These are phyloP conservation scores for Dermatemys mawii DNA, from an alignment of 2,113 vertebrate genomes.

Conservation along the genomic window DNA sequence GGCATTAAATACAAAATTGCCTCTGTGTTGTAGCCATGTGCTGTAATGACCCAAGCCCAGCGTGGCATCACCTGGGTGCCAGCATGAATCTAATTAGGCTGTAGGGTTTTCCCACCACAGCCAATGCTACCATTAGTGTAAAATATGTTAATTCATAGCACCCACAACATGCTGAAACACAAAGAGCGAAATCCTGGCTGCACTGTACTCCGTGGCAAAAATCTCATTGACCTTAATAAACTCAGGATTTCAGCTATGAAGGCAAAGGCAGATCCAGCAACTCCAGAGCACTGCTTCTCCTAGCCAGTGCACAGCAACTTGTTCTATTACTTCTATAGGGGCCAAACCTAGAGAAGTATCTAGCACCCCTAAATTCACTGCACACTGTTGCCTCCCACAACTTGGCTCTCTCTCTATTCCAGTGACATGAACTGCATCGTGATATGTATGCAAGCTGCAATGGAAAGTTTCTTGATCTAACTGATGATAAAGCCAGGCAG, in stretches of 20 bases:
- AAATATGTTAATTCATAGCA: background rate
- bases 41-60: background rate
- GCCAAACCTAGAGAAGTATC: background rate
- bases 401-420: too few species aligned
- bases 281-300: background rate
- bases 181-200: too few species aligned
- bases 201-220: background rate
- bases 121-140: background rate
- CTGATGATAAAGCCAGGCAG: background rate
- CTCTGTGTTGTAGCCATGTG: background rate
- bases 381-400: background rate
- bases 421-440: too few species aligned
- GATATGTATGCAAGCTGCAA: background rate
- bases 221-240: background rate
- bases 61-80: background rate
- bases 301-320: background rate
- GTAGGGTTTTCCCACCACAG: background rate
- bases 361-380: background rate
- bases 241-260: background rate
- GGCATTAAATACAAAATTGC: background rate
- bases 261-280: background rate
- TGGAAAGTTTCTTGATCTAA: background rate
- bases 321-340: background rate
- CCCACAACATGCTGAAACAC: too few species aligned
- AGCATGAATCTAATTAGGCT: background rate